Conservation (phyloP, 2,797 vertebrate genomes). For the Antrozous pallidus region DNA sequence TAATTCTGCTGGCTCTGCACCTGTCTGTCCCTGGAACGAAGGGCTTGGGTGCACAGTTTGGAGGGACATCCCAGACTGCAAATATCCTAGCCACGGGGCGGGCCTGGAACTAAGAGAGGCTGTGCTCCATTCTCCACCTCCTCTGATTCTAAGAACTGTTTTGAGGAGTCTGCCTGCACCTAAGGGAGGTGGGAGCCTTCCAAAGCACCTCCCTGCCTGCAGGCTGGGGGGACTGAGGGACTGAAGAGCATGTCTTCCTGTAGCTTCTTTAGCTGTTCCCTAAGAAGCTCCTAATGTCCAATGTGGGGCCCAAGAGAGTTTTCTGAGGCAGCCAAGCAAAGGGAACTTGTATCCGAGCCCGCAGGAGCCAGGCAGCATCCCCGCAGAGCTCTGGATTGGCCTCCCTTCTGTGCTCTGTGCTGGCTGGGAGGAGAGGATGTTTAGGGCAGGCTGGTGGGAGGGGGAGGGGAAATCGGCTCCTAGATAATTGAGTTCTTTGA, state of each 20-base stretch:
- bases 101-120: not conserved
- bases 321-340: not conserved
- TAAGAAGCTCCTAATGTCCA: not conserved
- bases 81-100: not conserved
- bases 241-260: not conserved
- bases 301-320: not conserved
- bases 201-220: not conserved
- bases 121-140: no score
- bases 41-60: not conserved
- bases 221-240: not conserved
- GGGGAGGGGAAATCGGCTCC: not conserved
- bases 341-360: not conserved
- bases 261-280: not conserved
- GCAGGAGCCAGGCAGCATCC: not conserved
- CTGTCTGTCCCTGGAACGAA: not conserved
- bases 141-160: not conserved
- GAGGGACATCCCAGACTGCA: not conserved
- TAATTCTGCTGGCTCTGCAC: not conserved
- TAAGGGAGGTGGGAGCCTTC: not conserved
- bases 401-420: not conserved
- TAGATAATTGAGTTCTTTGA: conserved; percentile 72
- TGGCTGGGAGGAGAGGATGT: not conserved
- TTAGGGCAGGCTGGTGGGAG: not conserved
- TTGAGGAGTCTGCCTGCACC: not conserved
- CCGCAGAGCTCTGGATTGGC: not conserved